A percentile compares a stretch with the other conserved stretches of the same genome.
phyloP scores from a whole-genome alignment of 2,113 vertebrate genomes.

The Channa maculata region DNA sequence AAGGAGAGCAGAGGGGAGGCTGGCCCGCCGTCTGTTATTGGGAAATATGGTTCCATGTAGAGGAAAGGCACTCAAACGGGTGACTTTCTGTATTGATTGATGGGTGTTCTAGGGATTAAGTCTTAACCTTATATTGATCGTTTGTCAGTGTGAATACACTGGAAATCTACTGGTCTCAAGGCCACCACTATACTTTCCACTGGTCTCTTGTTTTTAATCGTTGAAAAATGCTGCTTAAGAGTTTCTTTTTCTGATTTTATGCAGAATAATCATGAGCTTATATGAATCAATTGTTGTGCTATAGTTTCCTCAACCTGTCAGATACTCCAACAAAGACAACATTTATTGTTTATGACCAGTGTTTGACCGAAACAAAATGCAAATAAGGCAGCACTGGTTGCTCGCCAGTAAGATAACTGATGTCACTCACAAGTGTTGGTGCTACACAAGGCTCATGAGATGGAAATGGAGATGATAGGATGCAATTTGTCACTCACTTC shows the following conservation, averaged over 20 bases:
- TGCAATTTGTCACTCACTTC: slow-evolving; percentile 63
- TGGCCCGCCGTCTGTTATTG: slow-evolving; percentile 35
- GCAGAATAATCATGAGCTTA: not conserved
- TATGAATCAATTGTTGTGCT: not conserved
- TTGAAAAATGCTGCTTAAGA: slow-evolving; percentile 3
- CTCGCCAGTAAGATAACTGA: slow-evolving; percentile 42
- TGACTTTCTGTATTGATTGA: slow-evolving; percentile 78
- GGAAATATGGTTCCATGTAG: slow-evolving; percentile 59
- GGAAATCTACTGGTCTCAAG: slow-evolving; percentile 1
- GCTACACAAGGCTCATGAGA: slow-evolving; percentile 46
- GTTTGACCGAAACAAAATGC: slow-evolving; percentile 48
- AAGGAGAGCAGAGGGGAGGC: slow-evolving; percentile 32
- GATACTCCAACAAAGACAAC: slow-evolving; percentile 15
- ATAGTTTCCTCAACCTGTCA: slow-evolving; percentile 11
- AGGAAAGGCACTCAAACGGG: slow-evolving; percentile 60
- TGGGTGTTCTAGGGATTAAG: slow-evolving; percentile 72
- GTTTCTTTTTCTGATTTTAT: not conserved
- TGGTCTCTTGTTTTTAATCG: slow-evolving; percentile 29
- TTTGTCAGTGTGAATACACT: slow-evolving; percentile 25
- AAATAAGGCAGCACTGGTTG: slow-evolving; percentile 16
- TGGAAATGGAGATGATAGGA: slow-evolving; percentile 59
- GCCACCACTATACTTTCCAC: slow-evolving; percentile 18
- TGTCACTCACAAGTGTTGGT: slow-evolving; percentile 39
- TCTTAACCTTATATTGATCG: slow-evolving; percentile 70
- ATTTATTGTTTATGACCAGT: slow-evolving; percentile 34